A percentile compares a stretch with the other conserved stretches of the same genome.
phyloP scores from a whole-genome alignment of 2,113 vertebrate genomes.

The Halichoerus grypus region DNA sequence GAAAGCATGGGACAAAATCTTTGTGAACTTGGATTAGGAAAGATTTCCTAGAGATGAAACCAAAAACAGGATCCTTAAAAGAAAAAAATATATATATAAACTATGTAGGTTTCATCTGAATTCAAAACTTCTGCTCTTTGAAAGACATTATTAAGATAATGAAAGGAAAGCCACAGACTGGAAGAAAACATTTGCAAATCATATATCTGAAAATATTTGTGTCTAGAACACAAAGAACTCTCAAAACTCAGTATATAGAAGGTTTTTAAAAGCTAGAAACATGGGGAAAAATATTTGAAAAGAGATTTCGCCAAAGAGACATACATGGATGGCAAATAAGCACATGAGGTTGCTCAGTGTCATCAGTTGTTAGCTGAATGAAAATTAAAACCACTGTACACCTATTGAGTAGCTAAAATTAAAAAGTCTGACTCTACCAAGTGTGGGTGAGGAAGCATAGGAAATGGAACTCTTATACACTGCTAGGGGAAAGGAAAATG shows the following conservation, averaged over 20 bases:
- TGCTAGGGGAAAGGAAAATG: not conserved
- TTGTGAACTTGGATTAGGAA: not conserved
- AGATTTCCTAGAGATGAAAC: not conserved
- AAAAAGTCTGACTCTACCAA: not conserved
- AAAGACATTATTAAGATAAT: not conserved
- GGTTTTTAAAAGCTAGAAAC: not conserved
- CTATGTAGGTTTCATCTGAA: not conserved
- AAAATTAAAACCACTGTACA: not conserved
- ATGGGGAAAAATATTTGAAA: not conserved
- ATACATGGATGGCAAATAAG: not conserved
- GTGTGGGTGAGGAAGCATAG: not conserved
- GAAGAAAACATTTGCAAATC: not conserved
- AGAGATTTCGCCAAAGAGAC: not conserved
- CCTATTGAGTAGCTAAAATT: not conserved
- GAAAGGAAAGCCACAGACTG: not conserved
- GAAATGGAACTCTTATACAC: not conserved
- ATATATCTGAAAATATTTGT: not conserved
- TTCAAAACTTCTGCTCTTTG: not conserved
- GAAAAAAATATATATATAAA: not conserved
- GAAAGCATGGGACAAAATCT: not conserved
- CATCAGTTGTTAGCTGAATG: not conserved
- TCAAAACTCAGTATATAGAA: not conserved
- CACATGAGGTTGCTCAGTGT: not conserved
- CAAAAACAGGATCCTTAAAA: not conserved
- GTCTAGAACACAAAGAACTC: not conserved